Conservation (phyloP, 92 coral and sea anemone genomes). For the Zoanthus solanderi region DNA sequence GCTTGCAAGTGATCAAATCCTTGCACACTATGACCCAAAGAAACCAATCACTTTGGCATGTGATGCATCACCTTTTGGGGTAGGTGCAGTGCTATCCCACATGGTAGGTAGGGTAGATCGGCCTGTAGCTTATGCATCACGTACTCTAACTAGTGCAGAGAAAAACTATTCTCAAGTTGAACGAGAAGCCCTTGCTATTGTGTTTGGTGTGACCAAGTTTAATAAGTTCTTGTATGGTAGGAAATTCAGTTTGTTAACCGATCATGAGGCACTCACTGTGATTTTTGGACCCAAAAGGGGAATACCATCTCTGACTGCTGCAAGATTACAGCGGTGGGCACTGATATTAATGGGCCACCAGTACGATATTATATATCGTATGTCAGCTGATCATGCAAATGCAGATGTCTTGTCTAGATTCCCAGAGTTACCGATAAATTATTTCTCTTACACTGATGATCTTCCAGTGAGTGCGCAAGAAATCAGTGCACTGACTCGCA, state of each 20-base stretch:
- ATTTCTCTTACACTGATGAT: constrained; percentile 5
- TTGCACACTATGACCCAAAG: constrained; percentile 25
- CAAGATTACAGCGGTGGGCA: constrained; percentile 42
- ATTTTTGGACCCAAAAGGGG: constrained; percentile 5
- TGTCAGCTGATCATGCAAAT: background rate
- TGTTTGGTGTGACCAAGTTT: constrained; percentile 63
- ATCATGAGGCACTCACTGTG: constrained; percentile 49
- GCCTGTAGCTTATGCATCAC: background rate
- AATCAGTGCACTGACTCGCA: too few relatives aligned
- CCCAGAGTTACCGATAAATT: constrained; percentile 1
- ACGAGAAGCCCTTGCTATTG: constrained; percentile 62
- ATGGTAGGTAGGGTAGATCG: background rate
- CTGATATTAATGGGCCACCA: background rate
- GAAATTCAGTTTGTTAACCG: constrained; percentile 54
- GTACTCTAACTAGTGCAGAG: constrained; percentile 38
- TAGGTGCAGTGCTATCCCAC: background rate
- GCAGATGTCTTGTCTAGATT: too few relatives aligned
- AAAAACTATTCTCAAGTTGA: constrained; percentile 20
- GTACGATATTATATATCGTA: constrained; percentile 46
- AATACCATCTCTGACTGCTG: constrained; percentile 26
- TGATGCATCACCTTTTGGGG: background rate
- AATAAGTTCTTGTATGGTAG: constrained; percentile 66
- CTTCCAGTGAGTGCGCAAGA: background rate
- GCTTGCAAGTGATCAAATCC: too few relatives aligned
- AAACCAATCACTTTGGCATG: constrained; percentile 55